Evolutionary conservation across 1,140 invertebrate species (phyloP).

Genomic region (Linepithema humile): DNA sequence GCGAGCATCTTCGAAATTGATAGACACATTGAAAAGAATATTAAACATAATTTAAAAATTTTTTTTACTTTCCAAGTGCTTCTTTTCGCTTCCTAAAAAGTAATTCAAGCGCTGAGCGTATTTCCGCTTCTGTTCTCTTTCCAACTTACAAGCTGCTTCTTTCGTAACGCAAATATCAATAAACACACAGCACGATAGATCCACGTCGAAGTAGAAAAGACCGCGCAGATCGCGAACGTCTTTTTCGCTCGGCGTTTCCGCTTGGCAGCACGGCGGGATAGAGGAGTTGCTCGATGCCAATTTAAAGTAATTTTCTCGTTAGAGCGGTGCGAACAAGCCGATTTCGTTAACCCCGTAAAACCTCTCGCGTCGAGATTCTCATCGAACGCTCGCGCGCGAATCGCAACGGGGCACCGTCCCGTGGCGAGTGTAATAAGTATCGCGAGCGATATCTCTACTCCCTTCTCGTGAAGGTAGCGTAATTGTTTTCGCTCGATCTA

Average conservation of each 20-base stretch:
- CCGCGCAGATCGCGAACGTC: not conserved
- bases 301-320: constrained; percentile 51
- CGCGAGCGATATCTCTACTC: constrained; percentile 11
- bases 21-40: not conserved
- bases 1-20: not conserved
- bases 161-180: not conserved
- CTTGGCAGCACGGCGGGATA: not conserved
- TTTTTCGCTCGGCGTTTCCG: constrained; percentile 5
- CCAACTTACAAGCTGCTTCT: not conserved
- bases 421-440: constrained; percentile 50
- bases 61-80: not conserved
- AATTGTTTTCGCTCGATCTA: constrained; percentile 59
- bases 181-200: constrained; percentile 12
- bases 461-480: not conserved
- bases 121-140: not conserved
- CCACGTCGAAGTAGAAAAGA: not conserved
- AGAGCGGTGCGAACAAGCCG: constrained; percentile 38
- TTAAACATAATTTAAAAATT: not conserved
- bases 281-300: constrained; percentile 47
- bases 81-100: not conserved
- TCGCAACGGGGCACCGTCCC: constrained; percentile 50
- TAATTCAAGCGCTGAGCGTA: not conserved
- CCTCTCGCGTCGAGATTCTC: constrained; percentile 30
- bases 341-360: constrained; percentile 47
- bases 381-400: constrained; percentile 57